Conservation (phyloP, 2,113 vertebrate species). For the Cheilinus undulatus region DNA sequence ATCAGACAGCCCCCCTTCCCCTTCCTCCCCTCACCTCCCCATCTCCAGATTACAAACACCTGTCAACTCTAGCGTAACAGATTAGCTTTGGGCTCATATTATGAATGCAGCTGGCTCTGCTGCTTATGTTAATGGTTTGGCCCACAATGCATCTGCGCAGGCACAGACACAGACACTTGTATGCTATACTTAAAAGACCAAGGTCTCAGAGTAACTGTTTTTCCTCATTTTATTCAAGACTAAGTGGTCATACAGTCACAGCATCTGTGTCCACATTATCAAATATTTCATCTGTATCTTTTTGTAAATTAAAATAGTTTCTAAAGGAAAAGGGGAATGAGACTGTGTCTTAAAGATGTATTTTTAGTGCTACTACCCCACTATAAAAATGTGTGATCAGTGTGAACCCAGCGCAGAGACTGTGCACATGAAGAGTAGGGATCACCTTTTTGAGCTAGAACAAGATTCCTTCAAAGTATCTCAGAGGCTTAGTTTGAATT, state of each 20-base stretch:
- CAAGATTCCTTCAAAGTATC: not conserved
- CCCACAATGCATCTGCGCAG: not conserved
- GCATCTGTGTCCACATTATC: too few relatives aligned
- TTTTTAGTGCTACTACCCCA: too few relatives aligned
- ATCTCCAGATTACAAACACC: slow-evolving; percentile 60
- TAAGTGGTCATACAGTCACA: not conserved
- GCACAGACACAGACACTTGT: slow-evolving; percentile 26
- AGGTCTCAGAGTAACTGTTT: slow-evolving; percentile 11
- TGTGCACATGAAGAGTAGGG: not conserved
- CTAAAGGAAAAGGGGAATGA: too few relatives aligned
- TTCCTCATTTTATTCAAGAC: not conserved
- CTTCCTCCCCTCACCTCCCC: not conserved
- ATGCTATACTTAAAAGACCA: slow-evolving; percentile 14
- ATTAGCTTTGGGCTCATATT: slow-evolving; percentile 49
- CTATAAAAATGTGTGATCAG: not conserved
- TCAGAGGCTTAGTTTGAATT: not conserved
- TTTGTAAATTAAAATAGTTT: too few relatives aligned
- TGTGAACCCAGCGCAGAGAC: not conserved
- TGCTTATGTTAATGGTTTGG: slow-evolving; percentile 41
- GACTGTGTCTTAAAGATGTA: too few relatives aligned
- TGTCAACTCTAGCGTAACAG: slow-evolving; percentile 44
- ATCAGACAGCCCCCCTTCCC: not conserved
- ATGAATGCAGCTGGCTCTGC: slow-evolving; percentile 48
- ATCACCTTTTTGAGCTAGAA: not conserved
- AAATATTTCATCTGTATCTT: too few relatives aligned